These are phyloP conservation scores for Pandemis cinnamomeana DNA, from an alignment of 2,888 invertebrate genomes.

Conservation along the genomic window DNA sequence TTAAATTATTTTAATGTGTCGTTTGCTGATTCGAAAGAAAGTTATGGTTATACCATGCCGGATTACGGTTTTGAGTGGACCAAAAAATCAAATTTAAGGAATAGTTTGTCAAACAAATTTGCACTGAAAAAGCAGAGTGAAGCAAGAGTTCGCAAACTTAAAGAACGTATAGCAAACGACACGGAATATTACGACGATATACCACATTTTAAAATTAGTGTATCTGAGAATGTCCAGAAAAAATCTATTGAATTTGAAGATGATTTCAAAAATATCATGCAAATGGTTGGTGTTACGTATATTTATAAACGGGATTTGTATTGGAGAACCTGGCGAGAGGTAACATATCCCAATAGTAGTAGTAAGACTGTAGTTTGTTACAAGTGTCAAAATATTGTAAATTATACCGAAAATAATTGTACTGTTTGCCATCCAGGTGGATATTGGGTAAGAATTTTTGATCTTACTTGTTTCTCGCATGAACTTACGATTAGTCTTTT, in stretches of 20 bases:
- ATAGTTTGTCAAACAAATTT: constrained; percentile 21
- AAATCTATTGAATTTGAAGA: constrained; percentile 52
- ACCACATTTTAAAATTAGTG: constrained; percentile 51
- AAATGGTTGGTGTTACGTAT: constrained; percentile 62
- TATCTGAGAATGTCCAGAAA: constrained; percentile 33
- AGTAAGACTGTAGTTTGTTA: constrained; percentile 55
- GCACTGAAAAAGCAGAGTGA: constrained; percentile 14
- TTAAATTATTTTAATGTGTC: constrained; percentile 1
- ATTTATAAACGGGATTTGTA: constrained; percentile 61
- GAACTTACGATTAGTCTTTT: neutral
- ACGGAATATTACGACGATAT: constrained; percentile 55
- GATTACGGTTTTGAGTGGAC: constrained; percentile 10
- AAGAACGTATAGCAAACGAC: constrained; percentile 44
- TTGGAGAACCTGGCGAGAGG: constrained; percentile 70
- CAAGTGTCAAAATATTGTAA: constrained; percentile 55
- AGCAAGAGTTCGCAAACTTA: constrained; percentile 16
- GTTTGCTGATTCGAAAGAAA: constrained; percentile 1
- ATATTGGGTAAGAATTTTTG: constrained; percentile 60
- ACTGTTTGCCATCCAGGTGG: constrained; percentile 54
- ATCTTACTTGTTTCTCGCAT: neutral
- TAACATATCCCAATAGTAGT: constrained; percentile 47
- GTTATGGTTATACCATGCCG: constrained; percentile 5
- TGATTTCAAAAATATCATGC: constrained; percentile 56
- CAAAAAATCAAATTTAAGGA: neutral
- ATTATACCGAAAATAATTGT: constrained; percentile 44